phyloP scores from a whole-genome alignment of 37 sponge, comb jelly and placozoan genomes.

The Cliona cf. orientalis region DNA sequence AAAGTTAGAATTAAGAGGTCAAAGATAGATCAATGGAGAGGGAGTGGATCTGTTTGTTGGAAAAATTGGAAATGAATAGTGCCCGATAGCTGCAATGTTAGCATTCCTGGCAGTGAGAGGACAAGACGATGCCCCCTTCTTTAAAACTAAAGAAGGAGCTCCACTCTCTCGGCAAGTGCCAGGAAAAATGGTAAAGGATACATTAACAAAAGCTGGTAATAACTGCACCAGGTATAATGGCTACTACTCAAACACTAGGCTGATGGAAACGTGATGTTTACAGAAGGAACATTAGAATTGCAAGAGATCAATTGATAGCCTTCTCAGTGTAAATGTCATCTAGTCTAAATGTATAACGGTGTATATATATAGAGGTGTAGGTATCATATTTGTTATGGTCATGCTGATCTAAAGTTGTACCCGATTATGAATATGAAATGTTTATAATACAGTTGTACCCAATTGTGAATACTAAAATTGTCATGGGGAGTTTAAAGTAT shows the following conservation, averaged over 20 bases:
- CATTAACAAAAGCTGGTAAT: background rate
- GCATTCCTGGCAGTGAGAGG: slow-evolving; percentile 41
- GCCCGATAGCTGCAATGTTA: slow-evolving; percentile 29
- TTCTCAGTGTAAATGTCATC: slow-evolving; percentile 2
- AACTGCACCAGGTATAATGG: slow-evolving; percentile 23
- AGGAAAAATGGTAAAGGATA: slow-evolving; percentile 10
- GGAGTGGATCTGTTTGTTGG: too few species aligned
- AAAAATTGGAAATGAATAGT: slow-evolving; percentile 20
- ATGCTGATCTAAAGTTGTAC: too few species aligned
- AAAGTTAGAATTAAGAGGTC: slow-evolving; percentile 4
- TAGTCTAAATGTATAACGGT: too few species aligned
- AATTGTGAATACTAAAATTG: too few species aligned
- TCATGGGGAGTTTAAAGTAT: too few species aligned
- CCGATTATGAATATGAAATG: too few species aligned
- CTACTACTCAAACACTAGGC: slow-evolving; percentile 26
- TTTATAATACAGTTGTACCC: too few species aligned
- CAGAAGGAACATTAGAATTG: slow-evolving; percentile 1
- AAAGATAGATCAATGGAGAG: slow-evolving; percentile 33
- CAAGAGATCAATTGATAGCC: slow-evolving; percentile 2
- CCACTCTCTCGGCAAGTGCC: slow-evolving; percentile 16
- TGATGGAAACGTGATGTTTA: slow-evolving; percentile 23
- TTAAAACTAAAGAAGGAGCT: slow-evolving; percentile 6
- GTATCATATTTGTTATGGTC: too few species aligned
- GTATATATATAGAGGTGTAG: too few species aligned
- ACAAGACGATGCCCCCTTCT: slow-evolving; percentile 19